Evolutionary conservation across 2,797 vertebrate species (phyloP), one percentile per base, ranked within the genome.

Genomic region (Thaleichthys pacificus): DNA sequence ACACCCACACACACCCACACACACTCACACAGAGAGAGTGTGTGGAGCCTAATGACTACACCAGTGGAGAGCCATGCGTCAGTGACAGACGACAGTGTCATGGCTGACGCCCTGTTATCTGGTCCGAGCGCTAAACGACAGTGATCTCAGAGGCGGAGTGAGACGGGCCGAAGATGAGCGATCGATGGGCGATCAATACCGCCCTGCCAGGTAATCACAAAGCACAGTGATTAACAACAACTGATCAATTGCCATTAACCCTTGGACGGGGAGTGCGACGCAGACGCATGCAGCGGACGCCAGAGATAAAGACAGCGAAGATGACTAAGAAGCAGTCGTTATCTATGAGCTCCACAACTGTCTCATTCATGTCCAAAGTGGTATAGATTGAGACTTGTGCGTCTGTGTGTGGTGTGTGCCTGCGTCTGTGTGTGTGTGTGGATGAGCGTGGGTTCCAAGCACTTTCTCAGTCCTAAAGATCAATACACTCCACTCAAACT

Each of bases 241-340:
- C 84, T 79, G 60, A 90, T 93, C 89, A 82, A 92, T 91, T 69
- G 80, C 85, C 69, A 85, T 91, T 90, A 88, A 91, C 89, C 87
- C 85, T 72, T 83, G 75, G 69, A 24, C 82, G 24, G 82, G 82
- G 76, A 66, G n/a, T 32, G 49, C 19, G 0, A 54, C 3, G 19
- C 17, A 54, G 51, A n/a, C 17, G 0, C 51, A 15, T 4, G 7
- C 51, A 1, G 51, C 5, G 4, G 5, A 3, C 19, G 3, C 19
- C 19, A 17, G 51, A 17, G 51, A 54, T 19, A 19, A 54, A 54
- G 51, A 54, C 15, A 54, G 51, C 4, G 1, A n/a, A 54, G 15
- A 54, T 17, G 14, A 54, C 19, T 19, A 8, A 54, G 26, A 28
- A 2, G 26, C 26, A n/a, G 54, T 42, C 2, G 11, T 42, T 42